Conservation (phyloP, 2,888 invertebrate genomes). For the Caenorhabditis sp. region DNA sequence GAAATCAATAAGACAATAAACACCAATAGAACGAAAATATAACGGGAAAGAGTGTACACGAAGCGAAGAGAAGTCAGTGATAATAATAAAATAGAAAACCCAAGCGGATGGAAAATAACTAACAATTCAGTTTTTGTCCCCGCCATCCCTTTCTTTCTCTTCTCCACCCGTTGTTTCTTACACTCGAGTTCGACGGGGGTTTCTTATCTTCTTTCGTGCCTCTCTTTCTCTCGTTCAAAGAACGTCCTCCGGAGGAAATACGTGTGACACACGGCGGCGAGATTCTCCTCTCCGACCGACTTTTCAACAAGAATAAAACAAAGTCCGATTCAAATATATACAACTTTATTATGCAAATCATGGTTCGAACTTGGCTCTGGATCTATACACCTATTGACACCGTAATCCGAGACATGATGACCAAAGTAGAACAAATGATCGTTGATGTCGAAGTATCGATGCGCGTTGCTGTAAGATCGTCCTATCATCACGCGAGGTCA, state of each 20-base stretch:
- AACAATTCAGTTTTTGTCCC: conserved; percentile 37
- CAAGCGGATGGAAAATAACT: conserved; percentile 29
- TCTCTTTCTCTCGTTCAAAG: conserved; percentile 20
- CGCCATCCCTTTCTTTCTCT: conserved; percentile 29
- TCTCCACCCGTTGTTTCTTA: conserved; percentile 1
- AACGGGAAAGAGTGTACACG: conserved; percentile 1
- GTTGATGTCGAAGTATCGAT: conserved; percentile 72
- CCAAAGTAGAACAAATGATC: conserved; percentile 81
- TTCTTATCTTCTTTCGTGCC: conserved; percentile 34
- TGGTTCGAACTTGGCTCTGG: background rate
- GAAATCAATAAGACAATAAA: conserved; percentile 37
- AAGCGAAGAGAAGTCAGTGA: conserved; percentile 29
- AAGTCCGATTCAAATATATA: conserved; percentile 27
- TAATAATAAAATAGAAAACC: conserved; percentile 44
- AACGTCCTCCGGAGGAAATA: conserved; percentile 11
- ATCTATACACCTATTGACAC: conserved; percentile 73
- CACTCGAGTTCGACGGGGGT: conserved; percentile 47
- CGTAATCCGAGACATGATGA: conserved; percentile 77
- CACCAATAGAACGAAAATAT: conserved; percentile 31
- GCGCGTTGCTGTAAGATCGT: conserved; percentile 53
- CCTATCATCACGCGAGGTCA: background rate
- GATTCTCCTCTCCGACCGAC: conserved; percentile 31
- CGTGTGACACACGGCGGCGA: conserved; percentile 31
- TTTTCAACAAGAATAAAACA: conserved; percentile 36
- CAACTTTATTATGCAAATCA: background rate